These are phyloP conservation scores for Olivierus martensii DNA, from an alignment of 1,140 invertebrate genomes.

Conservation along the genomic window DNA sequence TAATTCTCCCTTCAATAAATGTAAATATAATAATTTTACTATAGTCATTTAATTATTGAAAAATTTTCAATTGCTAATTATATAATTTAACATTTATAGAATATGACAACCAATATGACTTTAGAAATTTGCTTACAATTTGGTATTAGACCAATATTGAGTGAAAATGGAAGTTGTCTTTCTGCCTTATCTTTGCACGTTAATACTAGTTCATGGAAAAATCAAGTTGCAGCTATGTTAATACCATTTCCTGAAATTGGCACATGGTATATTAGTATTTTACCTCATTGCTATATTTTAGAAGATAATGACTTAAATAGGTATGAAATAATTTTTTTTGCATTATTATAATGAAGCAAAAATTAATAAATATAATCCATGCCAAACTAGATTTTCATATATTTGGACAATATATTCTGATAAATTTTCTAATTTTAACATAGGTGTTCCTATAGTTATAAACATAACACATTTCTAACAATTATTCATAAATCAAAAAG, in stretches of 20 bases:
- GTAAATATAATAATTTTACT: conserved; percentile 3
- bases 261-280: conserved; percentile 14
- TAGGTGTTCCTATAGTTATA: too few relatives aligned
- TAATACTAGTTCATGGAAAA: conserved; percentile 28
- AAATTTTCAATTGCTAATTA: too few relatives aligned
- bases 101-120: conserved; percentile 5
- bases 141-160: conserved; percentile 4
- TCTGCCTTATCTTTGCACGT: conserved; percentile 40
- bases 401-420: too few relatives aligned
- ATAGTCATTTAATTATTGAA: too few relatives aligned
- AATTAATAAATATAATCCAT: too few relatives aligned
- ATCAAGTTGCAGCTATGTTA: conserved; percentile 34
- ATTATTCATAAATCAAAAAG: too few relatives aligned
- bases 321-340: conserved; percentile 1
- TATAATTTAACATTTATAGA: too few relatives aligned
- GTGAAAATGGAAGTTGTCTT: conserved; percentile 41
- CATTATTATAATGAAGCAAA: not conserved
- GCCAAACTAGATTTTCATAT: too few relatives aligned
- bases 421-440: too few relatives aligned
- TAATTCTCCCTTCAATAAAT: conserved; percentile 9
- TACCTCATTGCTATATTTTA: conserved; percentile 4
- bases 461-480: too few relatives aligned
- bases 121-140: conserved; percentile 8
- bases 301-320: conserved; percentile 1
- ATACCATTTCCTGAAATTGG: conserved; percentile 66